Evolutionary conservation across 1,140 invertebrate genomes (phyloP), one percentile per base, ranked within the genome.

Genomic region (Semibalanus balanoides): DNA sequence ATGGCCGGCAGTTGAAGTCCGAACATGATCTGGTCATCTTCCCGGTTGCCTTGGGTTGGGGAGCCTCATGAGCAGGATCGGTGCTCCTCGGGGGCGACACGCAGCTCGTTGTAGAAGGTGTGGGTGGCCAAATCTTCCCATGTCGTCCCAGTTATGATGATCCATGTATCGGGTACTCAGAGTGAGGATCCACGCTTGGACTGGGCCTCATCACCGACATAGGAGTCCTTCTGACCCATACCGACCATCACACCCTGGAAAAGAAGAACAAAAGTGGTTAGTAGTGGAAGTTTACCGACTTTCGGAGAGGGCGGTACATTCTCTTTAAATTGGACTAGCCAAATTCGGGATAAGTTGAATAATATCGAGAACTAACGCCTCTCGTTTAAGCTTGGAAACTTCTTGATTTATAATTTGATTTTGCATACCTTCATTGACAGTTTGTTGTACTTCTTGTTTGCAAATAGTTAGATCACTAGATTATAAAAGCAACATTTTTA

Each of bases 51-150:
- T 95, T 95, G 75, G 93, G 93, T 83, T 96, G 87, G n/a, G 93
- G 92, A 31, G 92, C 93, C 84, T 96, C 92, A n/a, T 94, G 69
- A 97, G 84, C 64, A 98, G 88, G 19, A 97, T 92, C 74, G 94
- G 82, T 96, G 92, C 82, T 97, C 94, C 83, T 97, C 95, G 14
- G 96, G 96, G 71, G 95, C 96, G 76, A 96, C 94, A 86, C 95
- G 92, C 80, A 98, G 87, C 85, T 98, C 95, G 82, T 95, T 96
- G 88, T 96, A 96, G 87, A 96, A 96, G 78, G 93, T 93, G 86
- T 97, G 93, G 86, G n/a, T n/a, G 97, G 94, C 94, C 93, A 96
- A 84, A 95, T 95, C 84, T 96, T 96, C 84, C 93, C 94, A 98
- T 97, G 80, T 97, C 94, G 81, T 97, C 95, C 95, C 95, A 97